phyloP scores from a whole-genome alignment of 2,113 vertebrate genomes.

The Corythoichthys intestinalis region DNA sequence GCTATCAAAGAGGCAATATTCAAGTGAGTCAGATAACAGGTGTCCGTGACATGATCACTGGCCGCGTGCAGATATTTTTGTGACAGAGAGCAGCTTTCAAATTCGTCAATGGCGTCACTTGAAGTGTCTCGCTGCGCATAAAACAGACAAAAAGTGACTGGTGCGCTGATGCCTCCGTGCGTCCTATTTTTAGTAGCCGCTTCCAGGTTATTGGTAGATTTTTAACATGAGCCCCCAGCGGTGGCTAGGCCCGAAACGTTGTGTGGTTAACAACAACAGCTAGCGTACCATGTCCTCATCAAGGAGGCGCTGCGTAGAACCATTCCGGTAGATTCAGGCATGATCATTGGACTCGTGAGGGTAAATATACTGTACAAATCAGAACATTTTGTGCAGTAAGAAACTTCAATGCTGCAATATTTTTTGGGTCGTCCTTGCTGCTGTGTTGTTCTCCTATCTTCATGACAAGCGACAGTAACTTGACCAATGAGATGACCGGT shows the following conservation, averaged over 20 bases:
- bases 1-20: constrained; percentile 8
- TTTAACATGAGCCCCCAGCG: constrained; percentile 59
- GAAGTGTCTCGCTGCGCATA: constrained; percentile 29
- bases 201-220: constrained; percentile 53
- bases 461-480: too few species aligned
- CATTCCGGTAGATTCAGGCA: background rate
- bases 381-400: too few species aligned
- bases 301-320: constrained; percentile 47
- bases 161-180: constrained; percentile 13
- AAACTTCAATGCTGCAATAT: too few species aligned
- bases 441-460: too few species aligned
- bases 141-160: constrained; percentile 24
- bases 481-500: too few species aligned
- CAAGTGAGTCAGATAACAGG: constrained; percentile 21
- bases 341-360: background rate
- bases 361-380: too few species aligned
- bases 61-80: constrained; percentile 15
- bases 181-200: constrained; percentile 28
- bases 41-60: constrained; percentile 22
- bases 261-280: constrained; percentile 54
- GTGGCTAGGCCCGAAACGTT: constrained; percentile 14
- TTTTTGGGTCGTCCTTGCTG: too few species aligned
- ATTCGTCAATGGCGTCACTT: constrained; percentile 18
- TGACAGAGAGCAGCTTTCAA: constrained; percentile 20
- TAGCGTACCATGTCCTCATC: constrained; percentile 50